Evolutionary conservation across 2,113 vertebrate species (phyloP).

Genomic region (Chlamydotis undulata): DNA sequence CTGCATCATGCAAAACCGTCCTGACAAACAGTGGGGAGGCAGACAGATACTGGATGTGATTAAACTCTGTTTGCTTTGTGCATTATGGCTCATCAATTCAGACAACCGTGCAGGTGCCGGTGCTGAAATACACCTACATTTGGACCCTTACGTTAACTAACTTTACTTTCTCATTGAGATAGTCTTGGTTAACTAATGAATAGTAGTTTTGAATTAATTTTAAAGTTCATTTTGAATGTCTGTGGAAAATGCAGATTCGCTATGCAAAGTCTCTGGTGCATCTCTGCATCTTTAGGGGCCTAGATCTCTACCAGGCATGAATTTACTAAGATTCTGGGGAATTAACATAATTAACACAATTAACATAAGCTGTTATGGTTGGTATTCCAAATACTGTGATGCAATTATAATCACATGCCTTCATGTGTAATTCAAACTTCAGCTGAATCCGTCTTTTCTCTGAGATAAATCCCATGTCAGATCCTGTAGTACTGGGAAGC

Average conservation of each 20-base stretch:
- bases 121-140: background rate
- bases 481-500: background rate
- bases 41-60: background rate
- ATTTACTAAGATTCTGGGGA: background rate
- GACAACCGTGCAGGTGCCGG: background rate
- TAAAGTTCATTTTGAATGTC: background rate
- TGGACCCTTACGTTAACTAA: background rate
- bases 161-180: background rate
- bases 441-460: background rate
- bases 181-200: background rate
- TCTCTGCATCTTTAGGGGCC: background rate
- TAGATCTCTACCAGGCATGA: background rate
- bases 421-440: background rate
- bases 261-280: background rate
- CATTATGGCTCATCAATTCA: background rate
- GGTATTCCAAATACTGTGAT: background rate
- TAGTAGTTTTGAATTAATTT: background rate
- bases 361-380: background rate
- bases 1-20: background rate
- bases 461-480: background rate
- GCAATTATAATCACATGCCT: background rate
- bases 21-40: rapidly evolving
- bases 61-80: background rate
- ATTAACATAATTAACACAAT: background rate
- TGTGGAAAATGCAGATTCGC: background rate